Conservation (phyloP, 2,888 invertebrate genomes). For the Eristalis arbustorum region DNA sequence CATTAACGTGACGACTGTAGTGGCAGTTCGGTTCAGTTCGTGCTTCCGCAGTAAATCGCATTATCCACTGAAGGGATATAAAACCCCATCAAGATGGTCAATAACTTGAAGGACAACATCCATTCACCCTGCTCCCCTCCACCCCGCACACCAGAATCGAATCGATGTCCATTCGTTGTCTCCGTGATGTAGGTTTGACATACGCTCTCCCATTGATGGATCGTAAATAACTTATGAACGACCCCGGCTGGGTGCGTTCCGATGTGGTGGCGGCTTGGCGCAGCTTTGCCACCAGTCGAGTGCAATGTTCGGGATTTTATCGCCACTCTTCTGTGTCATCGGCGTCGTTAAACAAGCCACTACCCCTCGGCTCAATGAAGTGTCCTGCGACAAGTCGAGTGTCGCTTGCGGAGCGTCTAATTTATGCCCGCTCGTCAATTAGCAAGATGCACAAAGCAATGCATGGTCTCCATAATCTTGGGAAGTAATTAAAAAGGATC, state of each 20-base stretch:
- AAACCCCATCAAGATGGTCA: conserved; percentile 64
- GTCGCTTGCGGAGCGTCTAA: conserved; percentile 19
- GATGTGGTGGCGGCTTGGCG: neutral
- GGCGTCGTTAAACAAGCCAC: conserved; percentile 48
- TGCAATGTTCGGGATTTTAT: conserved; percentile 65
- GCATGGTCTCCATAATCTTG: conserved; percentile 38
- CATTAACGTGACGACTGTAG: conserved; percentile 36
- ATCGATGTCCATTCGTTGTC: conserved; percentile 58
- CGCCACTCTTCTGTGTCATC: conserved; percentile 23
- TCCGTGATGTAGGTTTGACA: conserved; percentile 68
- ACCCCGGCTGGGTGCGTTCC: neutral
- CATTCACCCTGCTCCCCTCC: neutral
- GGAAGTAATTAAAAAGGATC: conserved; percentile 61
- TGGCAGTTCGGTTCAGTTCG: conserved; percentile 17
- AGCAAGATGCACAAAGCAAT: conserved; percentile 15
- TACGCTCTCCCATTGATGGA: conserved; percentile 76
- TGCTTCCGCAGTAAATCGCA: conserved; percentile 50
- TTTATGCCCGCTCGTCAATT: conserved; percentile 63
- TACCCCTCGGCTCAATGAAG: conserved; percentile 54
- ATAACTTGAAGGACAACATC: conserved; percentile 34
- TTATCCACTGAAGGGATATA: conserved; percentile 62
- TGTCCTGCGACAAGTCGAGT: conserved; percentile 49
- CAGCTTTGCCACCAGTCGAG: conserved; percentile 40
- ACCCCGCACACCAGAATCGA: conserved; percentile 23
- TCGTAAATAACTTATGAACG: conserved; percentile 77